These are phyloP conservation scores for Andrena marginata DNA, from an alignment of 2,888 invertebrate species.

Conservation along the genomic window DNA sequence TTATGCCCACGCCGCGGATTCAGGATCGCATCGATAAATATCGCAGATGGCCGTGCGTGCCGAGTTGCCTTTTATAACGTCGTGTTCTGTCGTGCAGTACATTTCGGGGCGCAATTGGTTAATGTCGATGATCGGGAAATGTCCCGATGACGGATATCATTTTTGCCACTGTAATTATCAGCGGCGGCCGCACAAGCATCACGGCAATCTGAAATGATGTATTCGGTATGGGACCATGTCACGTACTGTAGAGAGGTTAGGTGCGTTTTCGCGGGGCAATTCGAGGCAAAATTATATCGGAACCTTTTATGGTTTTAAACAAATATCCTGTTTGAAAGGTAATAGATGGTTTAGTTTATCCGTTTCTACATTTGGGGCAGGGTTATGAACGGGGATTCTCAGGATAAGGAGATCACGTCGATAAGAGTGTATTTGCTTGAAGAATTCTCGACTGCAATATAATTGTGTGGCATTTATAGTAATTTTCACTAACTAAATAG, in stretches of 20 bases:
- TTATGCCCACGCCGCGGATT: constrained; percentile 37
- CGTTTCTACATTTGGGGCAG: no score
- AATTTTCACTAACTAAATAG: no score
- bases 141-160: background rate
- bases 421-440: no score
- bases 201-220: background rate
- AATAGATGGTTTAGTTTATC: no score
- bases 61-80: constrained; percentile 1
- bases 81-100: background rate
- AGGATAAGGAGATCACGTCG: no score
- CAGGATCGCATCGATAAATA: constrained; percentile 38
- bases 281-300: no score
- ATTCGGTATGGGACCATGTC: background rate
- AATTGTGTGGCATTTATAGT: no score
- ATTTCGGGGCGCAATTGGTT: background rate
- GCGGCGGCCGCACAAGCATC: background rate
- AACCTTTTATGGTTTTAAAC: no score
- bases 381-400: no score
- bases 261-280: background rate
- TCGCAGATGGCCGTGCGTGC: constrained; percentile 12
- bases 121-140: background rate
- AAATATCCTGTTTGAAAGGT: no score
- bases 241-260: background rate
- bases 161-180: background rate
- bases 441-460: no score